Percentiles rank a stretch among this genome's conserved stretches.
Evolutionary conservation across 1,140 invertebrate species (phyloP).

Genomic region (Atta cephalotes): DNA sequence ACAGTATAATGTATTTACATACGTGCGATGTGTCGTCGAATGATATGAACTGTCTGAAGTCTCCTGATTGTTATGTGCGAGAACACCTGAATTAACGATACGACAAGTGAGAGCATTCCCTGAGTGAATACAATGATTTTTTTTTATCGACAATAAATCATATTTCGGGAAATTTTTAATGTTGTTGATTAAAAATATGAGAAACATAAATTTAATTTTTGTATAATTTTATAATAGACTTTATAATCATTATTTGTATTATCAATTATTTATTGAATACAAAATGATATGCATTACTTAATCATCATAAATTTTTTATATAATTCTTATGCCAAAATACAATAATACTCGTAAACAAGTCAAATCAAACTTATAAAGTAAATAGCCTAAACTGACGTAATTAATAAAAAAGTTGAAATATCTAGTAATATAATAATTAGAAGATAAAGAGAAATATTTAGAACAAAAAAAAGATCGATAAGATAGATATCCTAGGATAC

Average conservation of each 20-base stretch:
- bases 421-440: background rate
- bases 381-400: background rate
- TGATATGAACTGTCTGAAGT: background rate
- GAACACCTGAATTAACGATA: background rate
- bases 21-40: background rate
- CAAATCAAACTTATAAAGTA: background rate
- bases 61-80: slow-evolving; percentile 16
- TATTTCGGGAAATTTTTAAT: background rate
- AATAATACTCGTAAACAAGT: background rate
- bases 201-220: background rate
- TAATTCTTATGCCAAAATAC: background rate
- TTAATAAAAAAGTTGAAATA: background rate
- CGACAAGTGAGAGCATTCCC: background rate
- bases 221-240: background rate
- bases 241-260: background rate
- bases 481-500: background rate
- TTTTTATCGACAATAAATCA: background rate
- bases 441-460: background rate
- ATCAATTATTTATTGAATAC: background rate
- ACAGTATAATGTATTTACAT: slow-evolving; percentile 25
- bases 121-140: slow-evolving; percentile 7
- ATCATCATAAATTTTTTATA: background rate
- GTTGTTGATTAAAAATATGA: background rate
- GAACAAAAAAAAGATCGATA: background rate
- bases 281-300: background rate